Conservation (phyloP, 2,797 vertebrate species). For the Prunella strophiata region DNA sequence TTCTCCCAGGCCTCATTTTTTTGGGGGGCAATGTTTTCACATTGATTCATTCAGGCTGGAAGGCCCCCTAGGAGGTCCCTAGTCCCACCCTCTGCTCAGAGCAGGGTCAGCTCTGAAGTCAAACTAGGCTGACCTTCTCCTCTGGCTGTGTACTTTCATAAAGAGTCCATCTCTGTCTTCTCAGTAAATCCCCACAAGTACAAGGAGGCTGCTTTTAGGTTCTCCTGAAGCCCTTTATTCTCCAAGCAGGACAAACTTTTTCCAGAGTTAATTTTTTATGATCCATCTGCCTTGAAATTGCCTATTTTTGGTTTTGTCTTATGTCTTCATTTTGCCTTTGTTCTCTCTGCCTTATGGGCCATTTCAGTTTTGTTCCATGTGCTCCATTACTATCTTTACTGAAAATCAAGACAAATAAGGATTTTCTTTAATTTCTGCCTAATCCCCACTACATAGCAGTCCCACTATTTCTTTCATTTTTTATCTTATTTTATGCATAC, state of each 20-base stretch:
- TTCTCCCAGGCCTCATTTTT: background rate
- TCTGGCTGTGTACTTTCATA: background rate
- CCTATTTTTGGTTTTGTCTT: background rate
- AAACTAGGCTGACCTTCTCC: background rate
- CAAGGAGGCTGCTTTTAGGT: background rate
- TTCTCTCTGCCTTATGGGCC: background rate
- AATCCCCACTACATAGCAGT: background rate
- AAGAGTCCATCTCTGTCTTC: background rate
- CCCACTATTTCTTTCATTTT: background rate
- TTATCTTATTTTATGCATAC: background rate
- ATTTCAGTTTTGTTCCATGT: background rate
- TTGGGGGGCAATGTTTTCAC: background rate
- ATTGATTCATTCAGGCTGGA: background rate
- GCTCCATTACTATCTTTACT: background rate
- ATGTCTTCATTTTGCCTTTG: background rate
- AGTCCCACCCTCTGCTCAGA: background rate
- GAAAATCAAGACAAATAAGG: background rate
- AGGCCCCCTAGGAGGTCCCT: background rate
- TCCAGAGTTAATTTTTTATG: background rate
- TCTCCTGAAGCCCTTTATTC: background rate
- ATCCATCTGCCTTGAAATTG: background rate
- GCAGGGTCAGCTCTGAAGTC: background rate
- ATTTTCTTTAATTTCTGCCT: background rate
- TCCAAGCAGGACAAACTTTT: background rate
- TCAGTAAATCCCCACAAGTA: background rate